Evolutionary conservation across 2,888 invertebrate genomes (phyloP), one percentile per base, ranked within the genome.

Genomic region (Orthonevra nobilis): DNA sequence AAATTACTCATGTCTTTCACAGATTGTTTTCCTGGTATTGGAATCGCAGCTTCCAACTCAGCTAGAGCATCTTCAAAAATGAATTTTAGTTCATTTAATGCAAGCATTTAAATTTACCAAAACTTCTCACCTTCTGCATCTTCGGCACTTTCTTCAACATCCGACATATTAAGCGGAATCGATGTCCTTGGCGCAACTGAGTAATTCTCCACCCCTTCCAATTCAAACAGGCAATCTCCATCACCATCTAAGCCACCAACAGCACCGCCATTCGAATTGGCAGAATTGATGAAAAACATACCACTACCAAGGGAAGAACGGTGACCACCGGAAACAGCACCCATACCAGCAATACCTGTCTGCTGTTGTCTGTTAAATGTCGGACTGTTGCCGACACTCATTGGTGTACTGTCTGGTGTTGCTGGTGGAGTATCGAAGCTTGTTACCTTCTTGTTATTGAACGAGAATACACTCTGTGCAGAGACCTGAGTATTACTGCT

Each of bases 51-150:
- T 58, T 88, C 85, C 81, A 88, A 81, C 69, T 87, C 87, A 56
- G 79, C 82, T n/a, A 88, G 83, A n/a, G 88, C 88, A 84, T 88
- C 88, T 88, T 30, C 1, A 66, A 74, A 3, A 15, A 6, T 56
- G 19, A 54, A 17, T n/a, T n/a, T n/a, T n/a, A n/a, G n/a, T n/a
- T n/a, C n/a, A n/a, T n/a, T n/a, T n/a, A n/a, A n/a, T n/a, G n/a
- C n/a, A n/a, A n/a, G n/a, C n/a, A n/a, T n/a, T n/a, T n/a, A n/a
- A n/a, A n/a, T n/a, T n/a, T n/a, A n/a, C n/a, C n/a, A n/a, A n/a
- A n/a, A n/a, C n/a, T n/a, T n/a, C n/a, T n/a, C n/a, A 94, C 95
- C 92, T 88, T 95, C 95, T 42, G 92, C 93, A 93, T 95, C 92
- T 86, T 95, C 95, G 50, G 92, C 92, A 87, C 92, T 92, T 82